A percentile compares a stretch with the other conserved stretches of the same genome.
Evolutionary conservation across 2,888 invertebrate species (phyloP).

Genomic region (Rhingia campestris): DNA sequence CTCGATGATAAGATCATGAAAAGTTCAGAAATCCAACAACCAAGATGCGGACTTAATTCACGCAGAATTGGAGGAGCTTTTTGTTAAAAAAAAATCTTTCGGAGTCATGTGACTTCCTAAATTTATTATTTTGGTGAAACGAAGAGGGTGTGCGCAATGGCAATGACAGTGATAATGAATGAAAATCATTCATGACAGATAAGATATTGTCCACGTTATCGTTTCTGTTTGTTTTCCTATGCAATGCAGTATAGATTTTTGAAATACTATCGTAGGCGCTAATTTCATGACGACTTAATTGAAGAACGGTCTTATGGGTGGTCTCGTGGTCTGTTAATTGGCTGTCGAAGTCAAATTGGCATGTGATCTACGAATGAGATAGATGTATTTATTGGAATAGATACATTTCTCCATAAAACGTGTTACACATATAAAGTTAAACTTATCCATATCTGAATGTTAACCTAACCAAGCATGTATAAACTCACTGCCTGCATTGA

Average conservation of each 20-base stretch:
- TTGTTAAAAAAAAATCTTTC: background rate
- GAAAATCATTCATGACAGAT: slow-evolving; percentile 27
- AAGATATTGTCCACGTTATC: background rate
- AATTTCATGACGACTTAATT: no score
- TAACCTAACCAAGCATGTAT: background rate
- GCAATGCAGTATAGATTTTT: no score
- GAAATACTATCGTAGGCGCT: no score
- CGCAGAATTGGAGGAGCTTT: background rate
- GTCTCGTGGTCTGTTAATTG: slow-evolving; percentile 13
- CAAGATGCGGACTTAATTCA: background rate
- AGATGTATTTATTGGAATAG: no score
- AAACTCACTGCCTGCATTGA: slow-evolving; percentile 21
- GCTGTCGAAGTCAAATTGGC: background rate
- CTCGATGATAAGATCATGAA: slow-evolving; percentile 22
- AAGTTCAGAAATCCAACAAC: background rate
- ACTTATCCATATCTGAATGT: background rate
- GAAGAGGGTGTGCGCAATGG: slow-evolving; percentile 9
- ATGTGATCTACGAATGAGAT: no score
- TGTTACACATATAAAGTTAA: background rate
- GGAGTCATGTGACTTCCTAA: slow-evolving; percentile 22
- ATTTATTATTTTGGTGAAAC: background rate
- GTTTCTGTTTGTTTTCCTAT: background rate
- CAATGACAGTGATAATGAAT: slow-evolving; percentile 18
- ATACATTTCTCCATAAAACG: background rate
- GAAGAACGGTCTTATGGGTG: background rate